A percentile compares a stretch with the other conserved stretches of the same genome.
Conservation (phyloP, 2,113 vertebrate genomes). For the Lophotis ruficrista region DNA sequence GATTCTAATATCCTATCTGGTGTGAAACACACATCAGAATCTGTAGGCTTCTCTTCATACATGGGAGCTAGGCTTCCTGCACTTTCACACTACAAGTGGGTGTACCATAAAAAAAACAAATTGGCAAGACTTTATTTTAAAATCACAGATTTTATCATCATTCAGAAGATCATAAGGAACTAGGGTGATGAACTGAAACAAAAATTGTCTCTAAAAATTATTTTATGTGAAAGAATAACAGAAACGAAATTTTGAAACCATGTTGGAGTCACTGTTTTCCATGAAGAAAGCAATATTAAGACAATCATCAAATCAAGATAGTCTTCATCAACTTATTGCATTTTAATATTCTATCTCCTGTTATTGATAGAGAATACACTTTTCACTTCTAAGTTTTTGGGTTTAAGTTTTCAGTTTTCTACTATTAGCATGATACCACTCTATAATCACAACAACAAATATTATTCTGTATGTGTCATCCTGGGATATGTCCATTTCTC, state of each 20-base stretch:
- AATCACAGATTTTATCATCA: not conserved
- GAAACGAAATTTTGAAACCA: not conserved
- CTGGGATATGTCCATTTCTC: constrained; percentile 32
- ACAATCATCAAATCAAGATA: not conserved
- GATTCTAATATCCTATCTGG: not conserved
- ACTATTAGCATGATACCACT: not conserved
- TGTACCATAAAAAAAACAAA: not conserved
- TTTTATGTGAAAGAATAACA: not conserved
- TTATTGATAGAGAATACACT: not conserved
- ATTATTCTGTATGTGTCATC: not conserved
- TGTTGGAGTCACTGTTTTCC: not conserved
- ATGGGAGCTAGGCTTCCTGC: not conserved
- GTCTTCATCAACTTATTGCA: not conserved
- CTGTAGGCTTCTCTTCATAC: not conserved
- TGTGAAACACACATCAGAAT: not conserved
- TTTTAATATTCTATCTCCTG: not conserved
- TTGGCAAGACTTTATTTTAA: no score
- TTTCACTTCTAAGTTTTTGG: not conserved
- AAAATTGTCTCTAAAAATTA: not conserved
- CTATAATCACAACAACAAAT: constrained; percentile 14
- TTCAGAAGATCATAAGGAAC: not conserved
- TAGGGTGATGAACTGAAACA: not conserved
- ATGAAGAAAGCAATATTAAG: not conserved
- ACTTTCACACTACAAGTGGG: not conserved
- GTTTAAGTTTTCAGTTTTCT: not conserved